A percentile compares a stretch with the other conserved stretches of the same genome.
These are phyloP conservation scores for Eulemur coronatus DNA, from an alignment of 2,797 vertebrate genomes.

Conservation along the genomic window DNA sequence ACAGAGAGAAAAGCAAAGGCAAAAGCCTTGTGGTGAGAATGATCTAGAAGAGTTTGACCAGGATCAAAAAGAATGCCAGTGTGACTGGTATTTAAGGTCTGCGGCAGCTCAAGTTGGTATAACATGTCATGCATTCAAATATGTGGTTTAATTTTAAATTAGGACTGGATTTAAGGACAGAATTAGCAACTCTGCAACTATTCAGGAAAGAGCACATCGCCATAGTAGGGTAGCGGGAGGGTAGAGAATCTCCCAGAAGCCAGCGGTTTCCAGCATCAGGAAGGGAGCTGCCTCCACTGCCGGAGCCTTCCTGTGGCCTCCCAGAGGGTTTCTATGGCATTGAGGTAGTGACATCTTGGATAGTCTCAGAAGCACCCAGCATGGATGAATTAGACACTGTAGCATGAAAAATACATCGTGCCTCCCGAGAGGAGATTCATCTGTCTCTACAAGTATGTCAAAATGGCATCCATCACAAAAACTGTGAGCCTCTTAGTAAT, in stretches of 20 bases:
- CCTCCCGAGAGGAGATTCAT: background rate
- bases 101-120: background rate
- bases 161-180: background rate
- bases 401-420: background rate
- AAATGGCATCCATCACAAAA: background rate
- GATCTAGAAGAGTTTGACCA: background rate
- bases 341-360: background rate
- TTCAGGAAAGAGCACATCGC: background rate
- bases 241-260: background rate
- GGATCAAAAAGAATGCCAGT: background rate
- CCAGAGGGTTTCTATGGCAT: background rate
- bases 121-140: background rate
- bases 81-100: background rate
- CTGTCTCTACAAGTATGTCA: background rate
- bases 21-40: background rate
- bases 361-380: background rate
- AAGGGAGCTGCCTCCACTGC: background rate
- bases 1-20: background rate
- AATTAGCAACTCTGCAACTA: background rate
- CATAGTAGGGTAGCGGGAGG: background rate
- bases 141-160: background rate
- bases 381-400: background rate
- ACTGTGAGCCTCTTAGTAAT: background rate
- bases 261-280: background rate
- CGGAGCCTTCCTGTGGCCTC: background rate